Percentiles rank a stretch among this genome's conserved stretches.
These are phyloP conservation scores for Chrysodeixis includens DNA, from an alignment of 2,888 invertebrate species.

Conservation along the genomic window DNA sequence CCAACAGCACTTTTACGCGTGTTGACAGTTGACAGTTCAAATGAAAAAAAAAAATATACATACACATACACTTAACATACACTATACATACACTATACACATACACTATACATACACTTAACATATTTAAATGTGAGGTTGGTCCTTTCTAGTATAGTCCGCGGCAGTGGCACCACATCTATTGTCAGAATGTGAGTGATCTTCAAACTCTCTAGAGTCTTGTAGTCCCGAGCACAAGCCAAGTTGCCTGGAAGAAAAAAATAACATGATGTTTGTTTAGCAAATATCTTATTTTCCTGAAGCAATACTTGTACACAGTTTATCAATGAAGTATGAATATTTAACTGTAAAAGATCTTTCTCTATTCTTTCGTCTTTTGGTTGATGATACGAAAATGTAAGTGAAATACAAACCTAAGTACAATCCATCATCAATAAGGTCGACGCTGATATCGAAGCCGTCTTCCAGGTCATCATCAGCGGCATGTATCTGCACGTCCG, in stretches of 20 bases:
- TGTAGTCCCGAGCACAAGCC: constrained; percentile 93
- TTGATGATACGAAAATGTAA: neutral
- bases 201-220: constrained; percentile 90
- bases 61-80: too few relatives aligned
- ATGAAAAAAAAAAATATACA: neutral
- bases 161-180: constrained; percentile 95
- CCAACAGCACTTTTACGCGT: too few relatives aligned
- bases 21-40: neutral
- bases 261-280: neutral
- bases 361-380: too few relatives aligned
- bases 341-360: too few relatives aligned
- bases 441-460: constrained; percentile 79
- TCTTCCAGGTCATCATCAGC: constrained; percentile 61
- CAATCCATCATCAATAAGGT: constrained; percentile 80
- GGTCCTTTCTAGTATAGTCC: constrained; percentile 91
- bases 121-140: constrained; percentile 93
- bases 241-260: constrained; percentile 91
- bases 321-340: too few relatives aligned
- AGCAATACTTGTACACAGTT: too few relatives aligned
- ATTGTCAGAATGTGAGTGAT: constrained; percentile 95
- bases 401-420: constrained; percentile 73
- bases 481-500: constrained; percentile 80
- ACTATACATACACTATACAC: too few relatives aligned
- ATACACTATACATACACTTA: constrained; percentile 92
- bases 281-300: neutral